Base-by-base conservation (phyloP, 1,140 invertebrate species). In the Eueides isabella region DNA sequence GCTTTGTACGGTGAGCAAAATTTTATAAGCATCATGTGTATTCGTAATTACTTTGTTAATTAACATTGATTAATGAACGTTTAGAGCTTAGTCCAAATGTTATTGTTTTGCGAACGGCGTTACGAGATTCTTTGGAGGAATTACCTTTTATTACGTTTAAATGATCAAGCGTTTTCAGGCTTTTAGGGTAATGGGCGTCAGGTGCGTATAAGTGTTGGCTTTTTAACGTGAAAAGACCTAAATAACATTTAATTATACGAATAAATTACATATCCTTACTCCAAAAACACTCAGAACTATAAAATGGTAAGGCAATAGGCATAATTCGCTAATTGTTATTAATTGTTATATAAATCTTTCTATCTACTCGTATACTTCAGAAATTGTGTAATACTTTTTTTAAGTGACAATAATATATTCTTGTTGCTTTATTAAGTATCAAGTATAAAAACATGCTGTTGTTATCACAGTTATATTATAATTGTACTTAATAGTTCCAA, bases 61-160 rank as follows among this genome's bases (percentile, higher is more conserved):
- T 23, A 44, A 44, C n/a, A 44, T 44, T 44, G 41, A 44, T 44
- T 44, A n/a, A 44, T 44, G 41, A 44, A 44, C 41, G n/a, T 16
- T n/a, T 2, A n/a, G n/a, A n/a, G 19, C 19, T 48, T 23, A 23
- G 44, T 41, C 38, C 38, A 16, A 41, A 41, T n/a, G 38, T 41
- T 41, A 41, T 41, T 41, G 14, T 48, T 48, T 6, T n/a, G 38
- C 1, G 44, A 48, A 48, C 44, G 11, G 19, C 44, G 44, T 23
- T 19, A 23, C 19, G 44, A 55, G 44, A 23, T 55, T 23, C 19
- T 55, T 55, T 55, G 19, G 19, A 55, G 23, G 6, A n/a, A 19
- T 55, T 55, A 26, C 9, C 44, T 55, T 11, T 55, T 55, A 55
- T 55, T 48, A 48, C 19, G 19, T 19, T 55, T 55, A 55, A 19